Conservation (phyloP, 2,888 invertebrate genomes). For the Morinoia aosen region DNA sequence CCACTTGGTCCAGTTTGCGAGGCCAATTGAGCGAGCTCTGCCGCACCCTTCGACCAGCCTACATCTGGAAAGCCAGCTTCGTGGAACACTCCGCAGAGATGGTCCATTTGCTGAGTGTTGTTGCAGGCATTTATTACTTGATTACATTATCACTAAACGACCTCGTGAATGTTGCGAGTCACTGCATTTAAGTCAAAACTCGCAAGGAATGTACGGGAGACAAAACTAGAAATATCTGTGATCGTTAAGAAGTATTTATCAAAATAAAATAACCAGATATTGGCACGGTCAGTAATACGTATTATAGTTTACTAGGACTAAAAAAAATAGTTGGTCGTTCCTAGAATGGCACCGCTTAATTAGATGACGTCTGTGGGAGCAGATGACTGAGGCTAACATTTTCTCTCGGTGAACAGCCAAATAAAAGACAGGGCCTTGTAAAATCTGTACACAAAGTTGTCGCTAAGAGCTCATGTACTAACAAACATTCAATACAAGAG, state of each 20-base stretch:
- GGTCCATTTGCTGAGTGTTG: too few species aligned
- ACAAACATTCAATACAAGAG: constrained; percentile 20
- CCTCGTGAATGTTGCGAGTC: neutral
- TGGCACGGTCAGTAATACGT: neutral
- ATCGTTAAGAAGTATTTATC: neutral
- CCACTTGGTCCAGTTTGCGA: neutral
- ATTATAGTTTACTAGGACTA: neutral
- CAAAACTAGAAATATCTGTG: neutral
- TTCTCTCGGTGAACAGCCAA: neutral
- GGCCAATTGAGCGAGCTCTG: neutral
- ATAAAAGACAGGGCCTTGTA: neutral
- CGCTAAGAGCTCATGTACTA: neutral
- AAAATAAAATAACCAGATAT: neutral
- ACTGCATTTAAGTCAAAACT: neutral
- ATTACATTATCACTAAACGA: neutral
- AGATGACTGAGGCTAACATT: neutral
- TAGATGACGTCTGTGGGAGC: neutral
- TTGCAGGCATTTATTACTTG: neutral
- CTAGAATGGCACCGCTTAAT: neutral
- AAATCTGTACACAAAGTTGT: constrained; percentile 9
- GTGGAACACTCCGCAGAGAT: too few species aligned
- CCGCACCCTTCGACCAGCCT: neutral
- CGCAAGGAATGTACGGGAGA: neutral
- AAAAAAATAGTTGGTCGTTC: neutral
- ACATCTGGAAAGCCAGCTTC: neutral